These are phyloP conservation scores for Dolichotis patagonum DNA, from an alignment of 2,113 vertebrate genomes.

Conservation along the genomic window DNA sequence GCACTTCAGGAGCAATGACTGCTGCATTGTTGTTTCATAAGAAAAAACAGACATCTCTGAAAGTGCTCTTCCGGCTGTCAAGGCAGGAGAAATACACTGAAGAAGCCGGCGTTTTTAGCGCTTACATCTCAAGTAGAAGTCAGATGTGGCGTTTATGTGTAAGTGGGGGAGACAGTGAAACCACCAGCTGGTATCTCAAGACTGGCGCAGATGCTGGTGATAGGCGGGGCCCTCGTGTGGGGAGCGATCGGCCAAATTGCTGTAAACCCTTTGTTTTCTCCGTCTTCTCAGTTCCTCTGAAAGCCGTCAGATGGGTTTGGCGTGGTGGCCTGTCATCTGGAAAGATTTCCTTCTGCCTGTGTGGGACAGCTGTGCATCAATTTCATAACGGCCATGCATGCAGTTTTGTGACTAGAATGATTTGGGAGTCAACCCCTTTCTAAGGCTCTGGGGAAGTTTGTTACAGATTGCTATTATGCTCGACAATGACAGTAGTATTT, in stretches of 20 bases:
- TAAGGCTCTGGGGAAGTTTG: neutral
- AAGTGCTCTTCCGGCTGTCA: neutral
- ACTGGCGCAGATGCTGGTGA: neutral
- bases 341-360: neutral
- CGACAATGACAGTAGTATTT: neutral
- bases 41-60: neutral
- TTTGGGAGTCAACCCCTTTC: neutral
- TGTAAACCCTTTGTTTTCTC: neutral
- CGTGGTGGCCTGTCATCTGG: neutral
- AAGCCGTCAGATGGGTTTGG: neutral
- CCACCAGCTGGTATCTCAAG: neutral
- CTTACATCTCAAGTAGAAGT: neutral
- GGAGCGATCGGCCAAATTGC: neutral
- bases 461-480: neutral
- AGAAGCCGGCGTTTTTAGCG: neutral
- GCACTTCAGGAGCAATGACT: rapidly evolving
- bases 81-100: neutral
- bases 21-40: rapidly evolving
- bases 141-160: neutral
- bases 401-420: neutral
- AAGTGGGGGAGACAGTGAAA: neutral
- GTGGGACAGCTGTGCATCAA: neutral
- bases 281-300: neutral
- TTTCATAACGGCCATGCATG: neutral
- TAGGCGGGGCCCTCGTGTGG: neutral